Percentiles rank a stretch among this genome's conserved stretches.
Evolutionary conservation across 2,797 vertebrate genomes (phyloP).

Genomic region (Coreius guichenoti): DNA sequence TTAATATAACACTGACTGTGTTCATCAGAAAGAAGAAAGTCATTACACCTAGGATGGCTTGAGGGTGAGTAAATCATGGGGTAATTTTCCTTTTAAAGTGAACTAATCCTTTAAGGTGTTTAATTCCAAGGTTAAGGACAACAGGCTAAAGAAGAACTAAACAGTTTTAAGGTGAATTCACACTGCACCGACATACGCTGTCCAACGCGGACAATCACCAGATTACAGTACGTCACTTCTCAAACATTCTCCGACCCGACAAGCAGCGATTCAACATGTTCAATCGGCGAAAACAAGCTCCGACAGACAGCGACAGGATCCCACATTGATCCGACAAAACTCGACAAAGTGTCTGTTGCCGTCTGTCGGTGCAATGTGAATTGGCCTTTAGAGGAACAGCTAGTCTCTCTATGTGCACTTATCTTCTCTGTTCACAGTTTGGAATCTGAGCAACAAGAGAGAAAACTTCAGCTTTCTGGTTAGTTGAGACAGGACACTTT

Average conservation of each 20-base stretch:
- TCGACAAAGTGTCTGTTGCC: not conserved
- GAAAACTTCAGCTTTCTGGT: constrained; percentile 33
- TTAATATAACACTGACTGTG: too few species aligned
- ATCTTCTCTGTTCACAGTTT: constrained; percentile 31
- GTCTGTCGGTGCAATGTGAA: not conserved
- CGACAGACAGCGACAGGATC: not conserved
- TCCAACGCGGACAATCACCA: not conserved
- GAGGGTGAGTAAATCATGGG: too few species aligned
- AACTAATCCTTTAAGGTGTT: not conserved
- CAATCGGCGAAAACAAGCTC: not conserved
- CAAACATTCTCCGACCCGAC: not conserved
- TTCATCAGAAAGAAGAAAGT: too few species aligned
- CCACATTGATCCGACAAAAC: not conserved
- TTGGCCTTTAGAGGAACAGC: not conserved
- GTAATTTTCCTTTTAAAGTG: too few species aligned
- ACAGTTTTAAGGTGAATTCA: not conserved
- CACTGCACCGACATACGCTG: not conserved
- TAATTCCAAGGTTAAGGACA: not conserved
- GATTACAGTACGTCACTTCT: not conserved
- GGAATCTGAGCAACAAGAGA: constrained; percentile 9
- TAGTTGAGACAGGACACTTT: constrained; percentile 12
- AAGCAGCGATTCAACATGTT: not conserved
- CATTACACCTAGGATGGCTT: too few species aligned
- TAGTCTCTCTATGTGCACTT: constrained; percentile 10
- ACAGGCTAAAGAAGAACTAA: constrained; percentile 25